phyloP scores from a whole-genome alignment of 2,888 invertebrate genomes.

The Pemphredon lugubris region DNA sequence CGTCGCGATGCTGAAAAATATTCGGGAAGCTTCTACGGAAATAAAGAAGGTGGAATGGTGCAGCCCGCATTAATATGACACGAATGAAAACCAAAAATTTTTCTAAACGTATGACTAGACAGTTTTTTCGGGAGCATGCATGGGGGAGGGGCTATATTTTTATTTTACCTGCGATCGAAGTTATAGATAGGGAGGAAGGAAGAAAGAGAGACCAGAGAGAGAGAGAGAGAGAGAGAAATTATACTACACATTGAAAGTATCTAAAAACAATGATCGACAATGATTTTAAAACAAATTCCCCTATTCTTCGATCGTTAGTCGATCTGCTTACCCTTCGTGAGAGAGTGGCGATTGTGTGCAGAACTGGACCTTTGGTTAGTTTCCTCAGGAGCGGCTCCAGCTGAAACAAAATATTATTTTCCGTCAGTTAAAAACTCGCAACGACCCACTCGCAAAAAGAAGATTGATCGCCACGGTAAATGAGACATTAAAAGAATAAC shows the following conservation, averaged over 20 bases:
- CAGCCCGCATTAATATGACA: not conserved
- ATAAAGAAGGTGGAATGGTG: not conserved
- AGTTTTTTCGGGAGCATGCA: not conserved
- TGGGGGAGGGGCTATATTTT: not conserved
- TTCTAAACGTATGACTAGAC: not conserved
- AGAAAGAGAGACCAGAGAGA: not conserved
- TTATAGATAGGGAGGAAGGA: too few species aligned
- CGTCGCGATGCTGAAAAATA: too few species aligned
- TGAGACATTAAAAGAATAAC: too few species aligned
- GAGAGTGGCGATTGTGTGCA: constrained; percentile 80
- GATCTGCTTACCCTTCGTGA: constrained; percentile 77
- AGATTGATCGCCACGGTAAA: too few species aligned
- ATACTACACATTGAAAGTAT: not conserved
- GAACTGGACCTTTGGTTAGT: constrained; percentile 81
- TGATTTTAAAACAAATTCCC: too few species aligned
- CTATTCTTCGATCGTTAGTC: too few species aligned
- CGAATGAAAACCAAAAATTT: not conserved
- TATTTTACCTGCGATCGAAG: too few species aligned
- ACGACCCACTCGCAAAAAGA: too few species aligned
- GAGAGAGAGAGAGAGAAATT: not conserved
- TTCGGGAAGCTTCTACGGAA: too few species aligned
- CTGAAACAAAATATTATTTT: constrained; percentile 71
- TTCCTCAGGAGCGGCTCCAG: constrained; percentile 82
- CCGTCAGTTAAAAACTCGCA: too few species aligned
- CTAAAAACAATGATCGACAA: too few species aligned